Percentiles rank a stretch among this genome's conserved stretches.
phyloP scores from a whole-genome alignment of 2,113 vertebrate species.

The Meriones unguiculatus region DNA sequence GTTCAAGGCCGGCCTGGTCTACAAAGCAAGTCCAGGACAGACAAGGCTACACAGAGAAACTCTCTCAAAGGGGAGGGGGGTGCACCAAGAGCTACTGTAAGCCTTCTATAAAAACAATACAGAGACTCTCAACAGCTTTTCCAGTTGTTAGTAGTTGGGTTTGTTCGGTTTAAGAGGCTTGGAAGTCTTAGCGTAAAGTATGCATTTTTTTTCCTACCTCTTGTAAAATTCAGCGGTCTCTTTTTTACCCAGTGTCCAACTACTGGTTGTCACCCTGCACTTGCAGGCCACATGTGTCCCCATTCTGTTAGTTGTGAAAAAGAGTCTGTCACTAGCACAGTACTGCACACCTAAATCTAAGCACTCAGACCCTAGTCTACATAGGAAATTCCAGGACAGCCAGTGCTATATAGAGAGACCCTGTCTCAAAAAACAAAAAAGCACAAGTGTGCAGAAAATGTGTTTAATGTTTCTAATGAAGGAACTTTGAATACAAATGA shows the following conservation, averaged over 20 bases:
- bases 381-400: not conserved
- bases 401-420: not conserved
- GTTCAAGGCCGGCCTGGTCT: no score
- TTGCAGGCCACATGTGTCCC: not conserved
- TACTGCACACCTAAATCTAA: not conserved
- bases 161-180: not conserved
- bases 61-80: no score
- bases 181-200: rapidly evolving
- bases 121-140: not conserved
- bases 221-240: conserved; percentile 14
- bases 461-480: not conserved
- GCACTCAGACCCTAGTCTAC: not conserved
- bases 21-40: no score
- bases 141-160: not conserved
- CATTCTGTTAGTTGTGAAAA: not conserved
- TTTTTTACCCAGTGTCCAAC: not conserved
- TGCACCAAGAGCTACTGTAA: not conserved
- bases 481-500: conserved; percentile 31
- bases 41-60: no score
- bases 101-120: not conserved
- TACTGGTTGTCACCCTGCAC: not conserved
- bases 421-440: not conserved
- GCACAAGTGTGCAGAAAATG: not conserved
- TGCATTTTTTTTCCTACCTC: not conserved
- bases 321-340: not conserved